Base-by-base conservation (phyloP, 2,888 invertebrate species). In the Meteorus colon region DNA sequence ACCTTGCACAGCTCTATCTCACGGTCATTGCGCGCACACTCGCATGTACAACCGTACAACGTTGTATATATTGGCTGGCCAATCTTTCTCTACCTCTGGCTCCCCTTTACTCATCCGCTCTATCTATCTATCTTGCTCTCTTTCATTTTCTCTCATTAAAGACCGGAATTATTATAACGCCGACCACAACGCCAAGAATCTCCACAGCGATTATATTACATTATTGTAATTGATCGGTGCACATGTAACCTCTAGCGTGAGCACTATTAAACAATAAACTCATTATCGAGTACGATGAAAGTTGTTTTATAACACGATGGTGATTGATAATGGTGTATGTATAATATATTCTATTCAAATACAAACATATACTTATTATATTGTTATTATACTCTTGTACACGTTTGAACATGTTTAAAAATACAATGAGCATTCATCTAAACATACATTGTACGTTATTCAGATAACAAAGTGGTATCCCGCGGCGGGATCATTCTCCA, bases 191-290 rank as follows among this genome's bases (percentile, higher is more conserved):
- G 76, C 79, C 77, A 80, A 80, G 78, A 79, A 80, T 80, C 66
- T 81, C 81, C 77, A 45, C 48, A 63, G 62, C 29, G 45, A 86
- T 87, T 87, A 86, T 83, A 86, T 87, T 87, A 85, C 85, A 84
- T 88, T 84, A 85, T 84, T 86, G 86, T 86, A 87, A 87, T 86
- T 86, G 85, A 86, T 86, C 82, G 84, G 81, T 74, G 82, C 84
- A 83, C 83, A 83, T 82, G 81, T 85, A 67, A 74, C 27, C 34
- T 14, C 75, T 41, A 77, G 82, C 84, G 81, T 81, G 83, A 84
- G 55, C 19, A 24, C 83, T 84, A 84, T 84, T 82, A 84, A 85
- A 86, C 86, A 86, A 88, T 87, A 86, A 87, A 86, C 85, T 85
- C 85, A 86, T 87, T 87, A 86, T 79, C 78, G 31, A 65, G n/a